Base-by-base conservation (phyloP, 2,888 invertebrate genomes). In the Drosophila pseudotakahashii region DNA sequence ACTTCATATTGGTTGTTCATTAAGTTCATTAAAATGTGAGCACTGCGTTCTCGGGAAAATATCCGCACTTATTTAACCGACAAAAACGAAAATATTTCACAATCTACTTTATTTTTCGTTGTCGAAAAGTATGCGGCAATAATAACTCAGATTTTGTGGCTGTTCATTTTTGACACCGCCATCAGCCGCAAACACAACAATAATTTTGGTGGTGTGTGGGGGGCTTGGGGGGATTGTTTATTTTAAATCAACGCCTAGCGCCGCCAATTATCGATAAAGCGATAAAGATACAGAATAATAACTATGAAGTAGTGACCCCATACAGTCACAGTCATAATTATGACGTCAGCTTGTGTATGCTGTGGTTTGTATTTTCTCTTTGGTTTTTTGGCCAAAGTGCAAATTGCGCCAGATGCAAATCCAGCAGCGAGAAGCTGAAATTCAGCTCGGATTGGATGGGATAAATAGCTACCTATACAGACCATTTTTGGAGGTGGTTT, bases 71-170 rank as follows among this genome's bases (percentile, higher is more conserved):
- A 32, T 13, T 26, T 30, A 9, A 23, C 47, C 58, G 34, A n/a
- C 41, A 10, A 34, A 39, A n/a, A 1, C 54, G 30, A 36, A 54
- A 54, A 34, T n/a, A 41, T 67, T 67, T 48, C 47, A 41, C 64
- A 53, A 67, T 67, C 68, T 19, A 45, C 54, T 48, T 55, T 16
- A 30, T 55, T 67, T 45, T 23, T 36, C 34, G 59, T 45, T 70
- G 55, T 48, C 39, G 59, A 76, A 80, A 67, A 77, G 71, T 76
- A 71, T 67, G 84, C 73, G 53, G 36, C 53, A 76, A 83, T 81
- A 87, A 81, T 81, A 83, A 87, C 78, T 87, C 84, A 81, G 87
- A 76, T 80, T 83, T 80, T 76, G 83, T 78, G 83, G 81, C 72
- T 86, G 83, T 81, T 86, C 68, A 79, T 77, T 86, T 80, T 86